phyloP scores from a whole-genome alignment of 2,113 vertebrate species.

The Calypte anna region DNA sequence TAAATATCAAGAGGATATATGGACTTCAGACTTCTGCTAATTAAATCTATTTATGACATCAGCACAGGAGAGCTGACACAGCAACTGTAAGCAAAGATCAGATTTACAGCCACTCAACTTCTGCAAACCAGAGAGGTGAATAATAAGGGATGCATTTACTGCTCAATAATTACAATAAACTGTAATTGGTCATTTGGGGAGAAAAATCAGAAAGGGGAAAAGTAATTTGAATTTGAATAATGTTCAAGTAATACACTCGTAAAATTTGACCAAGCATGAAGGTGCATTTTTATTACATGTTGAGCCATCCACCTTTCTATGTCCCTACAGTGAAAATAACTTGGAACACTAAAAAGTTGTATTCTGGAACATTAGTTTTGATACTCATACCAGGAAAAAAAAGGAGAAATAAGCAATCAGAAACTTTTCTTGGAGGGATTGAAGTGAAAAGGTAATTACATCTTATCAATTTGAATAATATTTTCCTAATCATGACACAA shows the following conservation, averaged over 20 bases:
- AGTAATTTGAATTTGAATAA: slow-evolving; percentile 1
- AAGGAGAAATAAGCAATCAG: neutral
- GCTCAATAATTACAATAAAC: neutral
- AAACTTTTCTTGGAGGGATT: neutral
- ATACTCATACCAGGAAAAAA: neutral
- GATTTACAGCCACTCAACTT: neutral
- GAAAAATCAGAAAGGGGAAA: slow-evolving; percentile 20
- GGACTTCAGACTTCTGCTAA: neutral
- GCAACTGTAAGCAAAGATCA: neutral
- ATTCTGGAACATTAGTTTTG: neutral
- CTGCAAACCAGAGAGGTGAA: neutral
- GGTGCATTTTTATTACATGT: neutral
- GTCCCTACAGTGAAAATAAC: neutral
- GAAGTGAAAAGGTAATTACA: neutral
- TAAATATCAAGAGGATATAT: neutral
- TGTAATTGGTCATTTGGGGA: neutral
- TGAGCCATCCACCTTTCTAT: neutral
- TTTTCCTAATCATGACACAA: neutral
- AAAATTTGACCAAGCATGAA: slow-evolving; percentile 1
- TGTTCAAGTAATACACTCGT: slow-evolving; percentile 4
- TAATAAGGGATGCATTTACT: neutral
- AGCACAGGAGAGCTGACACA: neutral
- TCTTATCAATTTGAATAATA: neutral
- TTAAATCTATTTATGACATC: neutral
- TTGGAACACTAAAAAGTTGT: neutral